Evolutionary conservation across 2,797 vertebrate species (phyloP).

Genomic region (Falco novaeseelandiae): DNA sequence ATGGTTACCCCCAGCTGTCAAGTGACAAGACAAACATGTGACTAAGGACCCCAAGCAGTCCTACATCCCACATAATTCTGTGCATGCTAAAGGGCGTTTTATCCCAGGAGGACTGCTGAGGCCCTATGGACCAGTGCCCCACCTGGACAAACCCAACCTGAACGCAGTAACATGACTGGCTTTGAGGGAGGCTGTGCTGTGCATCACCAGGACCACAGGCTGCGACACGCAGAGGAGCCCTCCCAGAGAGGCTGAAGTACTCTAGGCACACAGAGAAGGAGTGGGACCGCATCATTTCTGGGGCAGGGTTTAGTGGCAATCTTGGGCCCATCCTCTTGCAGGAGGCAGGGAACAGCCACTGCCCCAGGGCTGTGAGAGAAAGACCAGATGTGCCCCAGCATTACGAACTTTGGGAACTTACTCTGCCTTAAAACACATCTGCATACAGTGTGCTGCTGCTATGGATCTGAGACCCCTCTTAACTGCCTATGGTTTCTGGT

Average conservation of each 20-base stretch:
- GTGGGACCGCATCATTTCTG: not conserved
- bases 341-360: not conserved
- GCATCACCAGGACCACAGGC: not conserved
- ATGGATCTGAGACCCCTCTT: not conserved
- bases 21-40: not conserved
- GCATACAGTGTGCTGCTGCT: not conserved
- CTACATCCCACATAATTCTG: not conserved
- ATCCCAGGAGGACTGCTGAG: not conserved
- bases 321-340: not conserved
- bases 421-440: not conserved
- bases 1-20: not conserved
- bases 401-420: not conserved
- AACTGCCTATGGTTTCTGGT: not conserved
- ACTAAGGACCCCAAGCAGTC: not conserved
- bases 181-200: not conserved
- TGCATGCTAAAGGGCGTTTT: not conserved
- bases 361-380: not conserved
- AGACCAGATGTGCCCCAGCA: accelerated
- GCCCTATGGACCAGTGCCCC: not conserved
- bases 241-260: not conserved
- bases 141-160: not conserved
- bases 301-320: not conserved
- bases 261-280: not conserved
- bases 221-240: accelerated
- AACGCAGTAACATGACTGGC: not conserved